These are phyloP conservation scores for Falco naumanni DNA, from an alignment of 2,797 vertebrate genomes.

Conservation along the genomic window DNA sequence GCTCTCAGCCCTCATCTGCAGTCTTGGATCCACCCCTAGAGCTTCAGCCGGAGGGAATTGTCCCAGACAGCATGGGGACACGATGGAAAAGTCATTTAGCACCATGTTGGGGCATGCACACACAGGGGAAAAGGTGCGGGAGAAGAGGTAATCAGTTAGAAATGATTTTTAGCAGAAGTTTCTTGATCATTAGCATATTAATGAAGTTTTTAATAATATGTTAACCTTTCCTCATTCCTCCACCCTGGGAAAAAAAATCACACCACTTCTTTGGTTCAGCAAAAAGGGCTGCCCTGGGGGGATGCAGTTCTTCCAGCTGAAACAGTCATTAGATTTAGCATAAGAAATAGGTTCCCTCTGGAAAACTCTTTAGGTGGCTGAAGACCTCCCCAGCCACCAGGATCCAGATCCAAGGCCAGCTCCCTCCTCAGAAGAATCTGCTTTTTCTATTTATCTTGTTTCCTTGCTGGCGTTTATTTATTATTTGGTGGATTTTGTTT, in stretches of 20 bases:
- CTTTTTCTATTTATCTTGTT: neutral
- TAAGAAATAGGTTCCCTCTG: neutral
- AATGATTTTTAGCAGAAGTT: neutral
- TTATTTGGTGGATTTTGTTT: neutral
- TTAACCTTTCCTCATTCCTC: neutral
- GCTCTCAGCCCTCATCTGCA: neutral
- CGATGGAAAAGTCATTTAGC: neutral
- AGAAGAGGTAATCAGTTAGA: neutral
- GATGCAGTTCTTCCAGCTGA: neutral
- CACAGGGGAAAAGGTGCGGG: neutral
- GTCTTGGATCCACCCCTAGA: neutral
- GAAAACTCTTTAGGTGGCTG: neutral
- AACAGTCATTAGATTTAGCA: neutral
- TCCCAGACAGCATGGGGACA: neutral
- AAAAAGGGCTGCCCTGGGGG: neutral
- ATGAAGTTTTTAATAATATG: neutral
- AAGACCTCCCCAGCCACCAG: rapidly evolving
- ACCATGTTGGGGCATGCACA: rapidly evolving
- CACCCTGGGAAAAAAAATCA: neutral
- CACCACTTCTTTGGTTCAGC: neutral
- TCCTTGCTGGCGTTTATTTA: neutral
- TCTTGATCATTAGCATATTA: neutral
- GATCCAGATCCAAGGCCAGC: neutral
- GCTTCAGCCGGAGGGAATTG: neutral
- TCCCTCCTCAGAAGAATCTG: neutral